A percentile compares a stretch with the other conserved stretches of the same genome.
phyloP scores from a whole-genome alignment of 2,888 invertebrate species.

The Syrista parreyssii region DNA sequence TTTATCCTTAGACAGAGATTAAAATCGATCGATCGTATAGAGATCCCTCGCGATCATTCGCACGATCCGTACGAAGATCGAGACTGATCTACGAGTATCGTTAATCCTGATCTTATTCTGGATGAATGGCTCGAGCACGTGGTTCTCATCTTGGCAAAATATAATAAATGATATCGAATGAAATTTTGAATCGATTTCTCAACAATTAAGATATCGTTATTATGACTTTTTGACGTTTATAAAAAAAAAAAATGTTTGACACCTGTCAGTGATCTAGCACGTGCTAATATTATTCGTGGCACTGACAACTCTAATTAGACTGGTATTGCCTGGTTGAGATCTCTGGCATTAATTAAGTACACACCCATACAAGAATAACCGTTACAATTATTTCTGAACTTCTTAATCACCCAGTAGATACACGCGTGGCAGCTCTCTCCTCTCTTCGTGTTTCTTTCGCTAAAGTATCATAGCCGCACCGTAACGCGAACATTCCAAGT shows the following conservation, averaged over 20 bases:
- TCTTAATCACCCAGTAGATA: slow-evolving; percentile 4
- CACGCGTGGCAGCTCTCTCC: slow-evolving; percentile 1
- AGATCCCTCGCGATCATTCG: slow-evolving; percentile 4
- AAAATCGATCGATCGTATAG: slow-evolving; percentile 5
- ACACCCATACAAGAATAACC: neutral
- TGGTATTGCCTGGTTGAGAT: neutral
- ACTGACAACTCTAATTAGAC: neutral
- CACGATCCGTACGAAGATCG: slow-evolving; percentile 7
- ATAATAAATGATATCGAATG: no score
- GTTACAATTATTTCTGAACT: slow-evolving; percentile 2
- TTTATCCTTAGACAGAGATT: neutral
- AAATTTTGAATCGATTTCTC: no score
- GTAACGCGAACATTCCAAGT: neutral
- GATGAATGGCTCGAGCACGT: neutral
- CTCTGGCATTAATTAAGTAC: slow-evolving; percentile 1
- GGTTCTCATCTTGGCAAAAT: neutral
- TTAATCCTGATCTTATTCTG: neutral
- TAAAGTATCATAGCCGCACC: neutral
- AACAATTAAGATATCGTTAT: neutral
- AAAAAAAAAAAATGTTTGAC: neutral
- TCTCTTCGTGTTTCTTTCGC: neutral
- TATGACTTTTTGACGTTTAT: neutral
- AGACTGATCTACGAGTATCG: neutral
- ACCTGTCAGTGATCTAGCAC: neutral
- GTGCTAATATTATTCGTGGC: neutral